These are phyloP conservation scores for Loripinus fragilis DNA, from an alignment of 2,888 invertebrate genomes.

Conservation along the genomic window DNA sequence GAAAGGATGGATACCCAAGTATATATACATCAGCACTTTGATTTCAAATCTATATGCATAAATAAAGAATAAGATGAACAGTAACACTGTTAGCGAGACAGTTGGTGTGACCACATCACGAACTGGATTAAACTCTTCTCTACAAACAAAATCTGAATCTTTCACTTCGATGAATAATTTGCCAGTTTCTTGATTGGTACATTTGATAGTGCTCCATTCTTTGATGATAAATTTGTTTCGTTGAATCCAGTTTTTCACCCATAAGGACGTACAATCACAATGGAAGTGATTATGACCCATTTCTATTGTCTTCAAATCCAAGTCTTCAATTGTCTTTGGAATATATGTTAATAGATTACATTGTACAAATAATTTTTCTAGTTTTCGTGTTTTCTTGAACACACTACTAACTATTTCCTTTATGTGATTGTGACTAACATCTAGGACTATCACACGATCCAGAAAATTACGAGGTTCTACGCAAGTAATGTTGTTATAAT, in stretches of 20 bases:
- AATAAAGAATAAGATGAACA: neutral
- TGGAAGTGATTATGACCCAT: neutral
- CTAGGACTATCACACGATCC: neutral
- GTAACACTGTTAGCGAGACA: neutral
- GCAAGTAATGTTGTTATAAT: neutral
- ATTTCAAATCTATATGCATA: slow-evolving; percentile 41
- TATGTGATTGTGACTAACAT: neutral
- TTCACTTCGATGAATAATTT: neutral
- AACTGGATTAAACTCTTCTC: no score
- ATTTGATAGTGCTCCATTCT: neutral
- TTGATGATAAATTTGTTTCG: neutral
- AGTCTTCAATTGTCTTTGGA: neutral
- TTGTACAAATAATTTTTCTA: neutral
- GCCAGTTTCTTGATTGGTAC: neutral
- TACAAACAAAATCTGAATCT: neutral
- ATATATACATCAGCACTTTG: slow-evolving; percentile 54
- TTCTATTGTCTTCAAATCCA: neutral
- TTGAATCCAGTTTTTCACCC: neutral
- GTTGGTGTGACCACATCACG: neutral
- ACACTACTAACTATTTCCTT: neutral
- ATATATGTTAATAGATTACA: neutral
- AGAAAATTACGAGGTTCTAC: neutral
- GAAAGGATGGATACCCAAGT: slow-evolving; percentile 59
- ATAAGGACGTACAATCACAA: neutral
- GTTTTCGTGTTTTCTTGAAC: neutral